These are phyloP conservation scores for Sander vitreus DNA, from an alignment of 2,113 vertebrate species.

Conservation along the genomic window DNA sequence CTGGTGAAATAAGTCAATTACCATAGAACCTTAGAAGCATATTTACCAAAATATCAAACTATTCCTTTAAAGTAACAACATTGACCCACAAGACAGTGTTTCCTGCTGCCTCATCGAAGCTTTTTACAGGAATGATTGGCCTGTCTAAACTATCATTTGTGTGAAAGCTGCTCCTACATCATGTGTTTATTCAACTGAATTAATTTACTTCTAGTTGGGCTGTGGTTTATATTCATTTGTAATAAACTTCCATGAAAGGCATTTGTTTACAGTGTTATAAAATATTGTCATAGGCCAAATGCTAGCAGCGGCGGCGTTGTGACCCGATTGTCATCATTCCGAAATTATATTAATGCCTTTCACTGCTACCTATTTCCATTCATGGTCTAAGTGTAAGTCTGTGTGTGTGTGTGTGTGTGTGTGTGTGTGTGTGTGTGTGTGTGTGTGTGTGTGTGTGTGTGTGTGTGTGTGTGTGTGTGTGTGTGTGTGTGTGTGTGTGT, in stretches of 20 bases:
- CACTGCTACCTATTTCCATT: constrained; percentile 43
- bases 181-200: constrained; percentile 53
- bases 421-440: constrained; percentile 4
- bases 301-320: background rate
- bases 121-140: background rate
- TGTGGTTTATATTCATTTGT: constrained; percentile 22
- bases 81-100: background rate
- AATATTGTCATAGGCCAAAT: constrained; percentile 31
- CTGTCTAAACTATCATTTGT: constrained; percentile 23
- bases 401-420: constrained; percentile 12
- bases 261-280: constrained; percentile 34
- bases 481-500: background rate
- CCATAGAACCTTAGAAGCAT: too few species aligned
- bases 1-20: background rate
- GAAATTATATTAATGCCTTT: constrained; percentile 7
- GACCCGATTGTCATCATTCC: constrained; percentile 23
- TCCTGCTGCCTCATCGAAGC: background rate
- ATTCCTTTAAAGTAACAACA: background rate
- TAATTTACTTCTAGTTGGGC: constrained; percentile 14
- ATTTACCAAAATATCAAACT: background rate
- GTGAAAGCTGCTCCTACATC: constrained; percentile 29
- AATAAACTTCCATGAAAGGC: constrained; percentile 43
- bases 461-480: too few species aligned
- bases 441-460: constrained; percentile 6
- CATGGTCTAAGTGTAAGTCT: background rate